phyloP scores from a whole-genome alignment of 2,888 invertebrate genomes.

The Glaucopsyche alexis region DNA sequence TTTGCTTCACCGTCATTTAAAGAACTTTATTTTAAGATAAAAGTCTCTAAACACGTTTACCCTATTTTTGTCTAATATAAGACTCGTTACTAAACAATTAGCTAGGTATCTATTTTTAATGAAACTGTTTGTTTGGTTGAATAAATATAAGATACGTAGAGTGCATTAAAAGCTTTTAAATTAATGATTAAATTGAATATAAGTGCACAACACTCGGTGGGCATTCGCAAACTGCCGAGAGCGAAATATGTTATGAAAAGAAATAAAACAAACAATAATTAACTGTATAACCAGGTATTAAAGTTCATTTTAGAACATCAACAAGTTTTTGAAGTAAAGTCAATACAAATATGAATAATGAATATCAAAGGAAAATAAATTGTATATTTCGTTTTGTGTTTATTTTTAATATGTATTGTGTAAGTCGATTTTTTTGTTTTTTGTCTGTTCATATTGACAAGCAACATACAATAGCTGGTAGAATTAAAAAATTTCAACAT shows the following conservation, averaged over 20 bases:
- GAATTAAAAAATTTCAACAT: neutral
- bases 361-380: conserved; percentile 26
- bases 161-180: conserved; percentile 38
- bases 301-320: neutral
- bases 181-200: conserved; percentile 40
- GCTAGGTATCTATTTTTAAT: neutral
- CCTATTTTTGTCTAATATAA: neutral
- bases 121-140: neutral
- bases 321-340: neutral
- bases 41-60: no score
- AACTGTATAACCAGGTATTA: neutral
- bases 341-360: conserved; percentile 23
- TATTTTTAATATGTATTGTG: conserved; percentile 15
- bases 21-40: no score
- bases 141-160: conserved; percentile 21
- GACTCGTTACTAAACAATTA: neutral
- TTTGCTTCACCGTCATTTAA: no score
- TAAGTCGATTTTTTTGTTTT: neutral
- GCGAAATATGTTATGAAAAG: conserved; percentile 32
- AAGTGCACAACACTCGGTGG: conserved; percentile 35
- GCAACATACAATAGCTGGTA: neutral
- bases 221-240: conserved; percentile 33
- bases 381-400: conserved; percentile 17
- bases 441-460: neutral
- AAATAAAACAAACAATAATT: conserved; percentile 6